Base-by-base conservation (phyloP, 2,113 vertebrate genomes). In the Rhinoptilus africanus region DNA sequence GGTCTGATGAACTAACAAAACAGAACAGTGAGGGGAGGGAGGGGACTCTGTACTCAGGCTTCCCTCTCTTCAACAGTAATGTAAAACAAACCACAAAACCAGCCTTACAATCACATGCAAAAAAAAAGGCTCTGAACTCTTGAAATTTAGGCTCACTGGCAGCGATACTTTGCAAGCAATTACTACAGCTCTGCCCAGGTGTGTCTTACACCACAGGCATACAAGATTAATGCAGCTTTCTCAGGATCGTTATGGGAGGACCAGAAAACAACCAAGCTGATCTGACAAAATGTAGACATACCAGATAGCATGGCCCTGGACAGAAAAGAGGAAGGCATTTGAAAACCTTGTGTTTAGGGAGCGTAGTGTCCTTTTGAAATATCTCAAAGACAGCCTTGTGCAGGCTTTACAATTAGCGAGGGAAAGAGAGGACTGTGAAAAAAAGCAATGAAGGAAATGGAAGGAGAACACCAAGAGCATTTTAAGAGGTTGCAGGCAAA, bases 331-430 rank as follows among this genome's bases (percentile, higher is more conserved):
- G 43, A 48, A n/a, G 39, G 43, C 76, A 64, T 91, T 63, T 87
- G 83, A 63, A 96, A 96, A 81, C 56, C 30, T 86, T 43, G 28
- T 75, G n/a, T 81, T 94, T 72, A 72, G 34, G 30, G 51, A 92
- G 10, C 3, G 3, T 64, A 82, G 34, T 76, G 89, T 82, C 66
- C 80, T 81, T 92, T 96, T 60, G 68, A 94, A 95, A 78, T 64
- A 67, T 53, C 87, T 96, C 89, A 97, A 96, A 95, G 89, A 68
- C 84, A 91, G 89, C 94, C 80, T 95, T 96, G 94, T 97, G 91
- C 56, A 72, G 84, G 30, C 56, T 87, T 94, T 57, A 92, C 77
- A 94, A 85, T 91, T 81, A 87, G 23, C 3, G 1, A 89, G 30
- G 73, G 71, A 34, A 91, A 80, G 85, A 62, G 76, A 75, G 43